Base-by-base conservation (phyloP, 2,888 invertebrate genomes). In the Pocota personata region DNA sequence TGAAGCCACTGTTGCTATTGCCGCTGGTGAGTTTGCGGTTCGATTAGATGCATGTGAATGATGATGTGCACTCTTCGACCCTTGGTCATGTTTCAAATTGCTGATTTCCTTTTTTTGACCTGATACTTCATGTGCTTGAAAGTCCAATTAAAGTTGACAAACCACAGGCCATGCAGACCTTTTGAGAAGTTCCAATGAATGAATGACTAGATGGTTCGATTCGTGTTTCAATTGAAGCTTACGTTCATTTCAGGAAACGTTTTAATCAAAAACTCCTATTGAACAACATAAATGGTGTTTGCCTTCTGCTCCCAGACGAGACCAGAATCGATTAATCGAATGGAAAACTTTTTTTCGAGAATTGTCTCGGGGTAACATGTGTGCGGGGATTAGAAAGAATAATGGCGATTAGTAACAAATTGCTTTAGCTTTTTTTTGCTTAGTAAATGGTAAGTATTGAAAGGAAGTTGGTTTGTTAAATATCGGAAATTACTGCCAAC, bases 131-230 rank as follows among this genome's bases (percentile, higher is more conserved):
- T 50, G 52, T 46, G 55, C 64, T 37, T 46, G 12, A 60, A 52
- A 35, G 62, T 40, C 55, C 46, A 78, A 77, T 77, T 69, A 69
- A 71, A 62, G 60, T 78, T 46, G 78, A 60, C 78, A 62, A 43
- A 78, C 77, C 60, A 71, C 69, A 48, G 66, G 46, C 35, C 27
- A 24, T 50, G 37, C 35, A 32, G 19, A 14, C 60, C 16, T 24
- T 52, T 35, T 7, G 43, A 57, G 32, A 32, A 43, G 37, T 52
- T 52, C 52, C 30, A 67, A 40, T 52, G 67, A 67, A 40, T 52
- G 67, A 43, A 71, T 43, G 37, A 40, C 48, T 50, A 27, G 37
- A 27, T 58, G 30, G 19, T 12, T 6, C 32, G 2, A 40, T 4
- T 64, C 21, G 32, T 16, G 21, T 46, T 35, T 66, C 64, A 46